Base-by-base conservation (phyloP, 2,888 invertebrate species). In the Nomada goodeniana region DNA sequence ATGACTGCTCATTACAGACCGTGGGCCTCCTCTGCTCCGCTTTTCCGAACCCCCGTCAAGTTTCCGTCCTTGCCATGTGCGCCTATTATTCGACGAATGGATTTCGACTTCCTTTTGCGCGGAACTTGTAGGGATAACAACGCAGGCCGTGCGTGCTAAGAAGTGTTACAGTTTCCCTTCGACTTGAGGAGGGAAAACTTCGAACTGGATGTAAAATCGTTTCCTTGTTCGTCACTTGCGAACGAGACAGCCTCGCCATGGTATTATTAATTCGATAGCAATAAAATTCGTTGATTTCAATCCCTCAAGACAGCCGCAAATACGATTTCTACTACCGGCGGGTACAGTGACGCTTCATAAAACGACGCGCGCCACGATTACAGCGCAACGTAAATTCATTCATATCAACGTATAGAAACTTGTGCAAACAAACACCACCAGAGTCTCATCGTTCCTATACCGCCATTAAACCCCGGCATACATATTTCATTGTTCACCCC, bases 1-100 rank as follows among this genome's bases (percentile, higher is more conserved):
- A 76, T 55, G 57, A 64, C 82, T 20, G 65, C 23, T 42, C 80
- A 84, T 87, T 79, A 65, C 84, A 60, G 73, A 64, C 67, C n/a
- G 29, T 13, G 20, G 20, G 18, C 60, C 70, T 59, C 67, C 36
- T 29, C 29, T 13, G 47, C 20, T 72, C 72, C 13, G 47, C 47
- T 80, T 73, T 64, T 72, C 47, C 44, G 71, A 23, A 4, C 13
- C 20, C n/a, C 42, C 50, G 20, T 18, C n/a, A 11, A 10, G 3
- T 26, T 47, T 65, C 64, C 18, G 50, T 29, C 5, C 23, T 29
- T 23, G 2, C 10, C 18, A 13, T 26, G 13, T 36, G 20, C n/a
- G n/a, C 23, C 52, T n/a, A 47, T 9, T 42, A 55, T 55, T 53
- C 73, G 36, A 52, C 57, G 73, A 36, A 47, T 11, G 42, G 77